These are phyloP conservation scores for Lontra canadensis DNA, from an alignment of 2,113 vertebrate genomes.

Conservation along the genomic window DNA sequence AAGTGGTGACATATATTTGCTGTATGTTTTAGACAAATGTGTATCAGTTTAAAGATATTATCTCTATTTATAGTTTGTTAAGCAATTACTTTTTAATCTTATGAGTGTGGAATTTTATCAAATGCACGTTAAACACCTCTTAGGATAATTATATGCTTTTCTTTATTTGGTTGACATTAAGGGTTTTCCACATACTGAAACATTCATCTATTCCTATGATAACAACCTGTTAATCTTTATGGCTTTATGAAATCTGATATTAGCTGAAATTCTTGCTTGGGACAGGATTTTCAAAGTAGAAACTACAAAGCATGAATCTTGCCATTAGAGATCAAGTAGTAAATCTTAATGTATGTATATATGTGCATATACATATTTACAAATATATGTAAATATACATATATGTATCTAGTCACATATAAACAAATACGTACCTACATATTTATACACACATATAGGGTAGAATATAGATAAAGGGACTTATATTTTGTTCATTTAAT, in stretches of 20 bases:
- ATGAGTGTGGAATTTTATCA: not conserved
- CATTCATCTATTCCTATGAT: not conserved
- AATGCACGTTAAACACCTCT: not conserved
- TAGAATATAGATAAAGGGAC: not conserved
- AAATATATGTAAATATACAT: not conserved
- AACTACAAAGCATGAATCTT: not conserved
- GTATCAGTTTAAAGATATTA: not conserved
- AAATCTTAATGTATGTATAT: not conserved
- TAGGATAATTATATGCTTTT: not conserved
- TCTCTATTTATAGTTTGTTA: not conserved
- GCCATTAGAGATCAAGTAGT: not conserved
- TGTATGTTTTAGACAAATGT: not conserved
- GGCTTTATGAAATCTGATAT: not conserved
- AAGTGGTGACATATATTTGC: constrained; percentile 5
- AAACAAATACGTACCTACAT: not conserved
- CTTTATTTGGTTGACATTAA: not conserved
- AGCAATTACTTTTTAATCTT: not conserved
- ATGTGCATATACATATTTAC: not conserved
- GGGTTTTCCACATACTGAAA: constrained; percentile 18
- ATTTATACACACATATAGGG: not conserved
- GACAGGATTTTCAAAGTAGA: constrained; percentile 6
- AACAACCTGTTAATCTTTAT: constrained; percentile 8
- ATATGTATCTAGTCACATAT: not conserved
- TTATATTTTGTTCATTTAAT: constrained; percentile 5
- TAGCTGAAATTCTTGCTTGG: not conserved